These are phyloP conservation scores for Rhagoletis zephyria DNA, from an alignment of 1,140 invertebrate species.

Conservation along the genomic window DNA sequence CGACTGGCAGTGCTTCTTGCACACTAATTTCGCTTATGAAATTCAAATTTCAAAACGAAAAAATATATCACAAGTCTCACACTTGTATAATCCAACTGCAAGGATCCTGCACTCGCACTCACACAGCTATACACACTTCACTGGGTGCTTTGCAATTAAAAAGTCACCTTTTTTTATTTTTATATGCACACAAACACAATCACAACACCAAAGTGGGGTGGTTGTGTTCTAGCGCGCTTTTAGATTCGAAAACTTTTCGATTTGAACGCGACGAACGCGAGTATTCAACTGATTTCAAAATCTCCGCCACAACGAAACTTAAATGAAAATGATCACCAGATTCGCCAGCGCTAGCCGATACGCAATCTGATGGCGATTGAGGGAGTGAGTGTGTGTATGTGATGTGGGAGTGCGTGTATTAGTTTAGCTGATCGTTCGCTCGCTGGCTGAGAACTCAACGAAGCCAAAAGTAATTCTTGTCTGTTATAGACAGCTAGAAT, in stretches of 20 bases:
- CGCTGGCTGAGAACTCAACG: slow-evolving; percentile 33
- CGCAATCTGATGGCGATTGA: too few relatives aligned
- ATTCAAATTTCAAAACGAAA: neutral
- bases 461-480: slow-evolving; percentile 18
- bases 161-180: too few relatives aligned
- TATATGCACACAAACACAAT: slow-evolving; percentile 5
- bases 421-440: slow-evolving; percentile 13
- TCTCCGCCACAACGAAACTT: slow-evolving; percentile 23
- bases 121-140: neutral
- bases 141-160: neutral
- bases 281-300: slow-evolving; percentile 34
- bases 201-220: neutral
- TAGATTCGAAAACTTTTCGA: slow-evolving; percentile 18
- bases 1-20: neutral
- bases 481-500: neutral
- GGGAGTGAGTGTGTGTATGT: neutral
- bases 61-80: neutral
- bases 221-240: neutral
- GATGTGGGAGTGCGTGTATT: neutral
- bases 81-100: slow-evolving; percentile 26
- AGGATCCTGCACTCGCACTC: neutral
- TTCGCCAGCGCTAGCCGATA: too few relatives aligned
- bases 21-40: neutral
- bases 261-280: slow-evolving; percentile 38
- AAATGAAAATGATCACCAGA: slow-evolving; percentile 44